phyloP scores from a whole-genome alignment of 92 coral and sea anemone genomes.

The Porites lobata region DNA sequence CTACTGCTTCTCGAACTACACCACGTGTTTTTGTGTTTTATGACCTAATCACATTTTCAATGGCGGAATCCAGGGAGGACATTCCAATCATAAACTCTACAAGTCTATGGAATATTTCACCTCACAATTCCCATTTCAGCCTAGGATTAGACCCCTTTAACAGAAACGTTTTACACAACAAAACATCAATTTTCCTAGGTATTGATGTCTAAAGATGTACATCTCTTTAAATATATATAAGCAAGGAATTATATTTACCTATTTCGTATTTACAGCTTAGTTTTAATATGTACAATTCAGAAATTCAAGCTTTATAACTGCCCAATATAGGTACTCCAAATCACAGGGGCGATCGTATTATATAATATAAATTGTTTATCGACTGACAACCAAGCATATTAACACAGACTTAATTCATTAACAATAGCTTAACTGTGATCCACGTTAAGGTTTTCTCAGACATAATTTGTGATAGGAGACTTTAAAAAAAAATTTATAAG shows the following conservation, averaged over 20 bases:
- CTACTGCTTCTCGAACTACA: too few relatives aligned
- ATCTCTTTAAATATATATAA: not conserved
- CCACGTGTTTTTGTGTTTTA: too few relatives aligned
- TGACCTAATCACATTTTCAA: too few relatives aligned
- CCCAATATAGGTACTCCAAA: too few relatives aligned
- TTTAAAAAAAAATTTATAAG: not conserved
- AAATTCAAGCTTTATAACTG: too few relatives aligned
- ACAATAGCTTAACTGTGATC: not conserved
- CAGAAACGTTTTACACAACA: not conserved
- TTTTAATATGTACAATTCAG: too few relatives aligned
- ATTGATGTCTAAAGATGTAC: not conserved
- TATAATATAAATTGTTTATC: too few relatives aligned
- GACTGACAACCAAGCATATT: not conserved
- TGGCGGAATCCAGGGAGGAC: not conserved
- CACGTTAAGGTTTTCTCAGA: too few relatives aligned
- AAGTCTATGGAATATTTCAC: not conserved
- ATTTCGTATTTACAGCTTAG: not conserved
- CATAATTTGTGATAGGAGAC: not conserved
- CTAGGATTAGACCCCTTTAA: not conserved
- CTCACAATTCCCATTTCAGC: not conserved
- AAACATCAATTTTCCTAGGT: constrained; percentile 32
- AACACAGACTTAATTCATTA: not conserved
- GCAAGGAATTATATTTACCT: constrained; percentile 24
- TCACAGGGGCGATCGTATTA: too few relatives aligned
- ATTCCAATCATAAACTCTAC: not conserved